These are phyloP conservation scores for Callospermophilus lateralis DNA, from an alignment of 2,113 vertebrate genomes.

Conservation along the genomic window DNA sequence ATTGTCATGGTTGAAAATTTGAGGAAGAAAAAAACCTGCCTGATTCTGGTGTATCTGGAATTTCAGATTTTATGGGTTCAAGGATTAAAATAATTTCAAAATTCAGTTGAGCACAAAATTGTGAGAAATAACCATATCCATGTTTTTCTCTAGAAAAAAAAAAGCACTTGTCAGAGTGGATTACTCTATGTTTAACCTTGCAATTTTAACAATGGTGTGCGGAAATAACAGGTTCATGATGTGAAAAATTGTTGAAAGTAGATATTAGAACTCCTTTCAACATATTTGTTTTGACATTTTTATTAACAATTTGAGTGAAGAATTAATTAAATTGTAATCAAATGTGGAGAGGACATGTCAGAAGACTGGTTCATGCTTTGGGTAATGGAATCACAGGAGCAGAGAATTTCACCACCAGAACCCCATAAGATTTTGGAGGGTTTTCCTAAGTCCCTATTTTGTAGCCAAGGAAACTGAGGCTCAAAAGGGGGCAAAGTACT, in stretches of 20 bases:
- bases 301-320: conserved; percentile 70
- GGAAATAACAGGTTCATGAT: conserved; percentile 9
- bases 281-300: conserved; percentile 74
- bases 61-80: conserved; percentile 25
- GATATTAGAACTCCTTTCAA: conserved; percentile 46
- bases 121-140: neutral
- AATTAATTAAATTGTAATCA: conserved; percentile 77
- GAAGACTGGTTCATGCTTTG: neutral
- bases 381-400: neutral
- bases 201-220: conserved; percentile 55
- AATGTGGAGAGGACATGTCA: conserved; percentile 51
- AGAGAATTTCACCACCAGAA: neutral
- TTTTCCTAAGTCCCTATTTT: neutral
- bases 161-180: neutral
- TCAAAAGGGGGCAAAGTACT: neutral
- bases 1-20: neutral
- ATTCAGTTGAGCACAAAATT: conserved; percentile 32
- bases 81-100: conserved; percentile 53
- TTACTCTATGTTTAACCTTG: conserved; percentile 59
- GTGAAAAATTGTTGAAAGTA: conserved; percentile 25
- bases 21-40: neutral
- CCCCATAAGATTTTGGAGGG: neutral
- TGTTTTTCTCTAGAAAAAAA: neutral
- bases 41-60: neutral
- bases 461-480: conserved; percentile 25